These are phyloP conservation scores for Onychomys leucogaster DNA, from an alignment of 2,797 vertebrate genomes.

Conservation along the genomic window DNA sequence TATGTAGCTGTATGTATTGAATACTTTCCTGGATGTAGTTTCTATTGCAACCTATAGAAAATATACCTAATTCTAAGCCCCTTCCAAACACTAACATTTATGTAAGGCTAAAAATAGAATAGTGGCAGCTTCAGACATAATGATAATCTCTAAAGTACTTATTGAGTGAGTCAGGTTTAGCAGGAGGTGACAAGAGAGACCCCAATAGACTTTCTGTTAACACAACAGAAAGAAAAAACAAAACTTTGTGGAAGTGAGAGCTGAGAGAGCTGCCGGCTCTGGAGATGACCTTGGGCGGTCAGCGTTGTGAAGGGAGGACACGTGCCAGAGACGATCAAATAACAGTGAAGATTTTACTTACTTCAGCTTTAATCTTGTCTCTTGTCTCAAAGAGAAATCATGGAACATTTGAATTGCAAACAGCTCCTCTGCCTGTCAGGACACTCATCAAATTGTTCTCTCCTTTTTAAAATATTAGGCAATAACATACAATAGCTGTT, in stretches of 20 bases:
- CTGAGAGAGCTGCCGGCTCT: neutral
- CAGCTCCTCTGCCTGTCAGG: neutral
- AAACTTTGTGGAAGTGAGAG: slow-evolving; percentile 24
- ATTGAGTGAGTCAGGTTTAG: neutral
- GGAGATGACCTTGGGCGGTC: slow-evolving; percentile 17
- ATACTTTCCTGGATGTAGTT: neutral
- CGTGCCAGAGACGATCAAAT: neutral
- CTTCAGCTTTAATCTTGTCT: neutral
- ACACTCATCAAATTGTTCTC: neutral
- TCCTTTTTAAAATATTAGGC: neutral
- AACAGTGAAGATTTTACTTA: neutral
- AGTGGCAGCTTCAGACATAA: neutral
- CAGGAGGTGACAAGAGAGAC: neutral
- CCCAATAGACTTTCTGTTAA: neutral
- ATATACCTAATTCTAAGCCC: neutral
- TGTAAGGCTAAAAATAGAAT: neutral
- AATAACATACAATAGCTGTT: neutral
- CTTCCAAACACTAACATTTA: neutral
- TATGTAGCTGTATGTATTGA: neutral
- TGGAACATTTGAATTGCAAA: neutral
- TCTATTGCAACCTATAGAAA: neutral
- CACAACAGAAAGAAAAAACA: neutral
- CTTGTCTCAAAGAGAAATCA: slow-evolving; percentile 25
- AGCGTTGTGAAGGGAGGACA: neutral
- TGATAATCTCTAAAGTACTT: slow-evolving; percentile 12